Evolutionary conservation across 2,797 vertebrate genomes (phyloP).

Genomic region (Naso thynnoides): DNA sequence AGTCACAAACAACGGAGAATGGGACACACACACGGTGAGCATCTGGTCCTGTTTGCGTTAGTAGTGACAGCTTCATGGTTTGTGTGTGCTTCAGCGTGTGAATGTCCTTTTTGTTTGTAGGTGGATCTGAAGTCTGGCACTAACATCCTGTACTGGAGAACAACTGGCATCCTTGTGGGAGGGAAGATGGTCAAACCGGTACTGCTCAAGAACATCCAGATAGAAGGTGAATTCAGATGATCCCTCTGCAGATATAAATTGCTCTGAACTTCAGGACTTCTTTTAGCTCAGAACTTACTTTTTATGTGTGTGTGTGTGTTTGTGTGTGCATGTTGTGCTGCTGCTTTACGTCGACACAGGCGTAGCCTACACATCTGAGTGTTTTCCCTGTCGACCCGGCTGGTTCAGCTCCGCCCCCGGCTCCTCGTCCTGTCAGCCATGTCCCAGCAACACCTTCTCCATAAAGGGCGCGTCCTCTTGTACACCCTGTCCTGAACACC

Average conservation of each 20-base stretch:
- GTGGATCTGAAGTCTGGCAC: constrained; percentile 93
- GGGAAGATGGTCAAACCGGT: constrained; percentile 94
- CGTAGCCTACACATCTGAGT: constrained; percentile 96
- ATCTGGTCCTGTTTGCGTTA: neutral
- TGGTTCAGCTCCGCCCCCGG: constrained; percentile 90
- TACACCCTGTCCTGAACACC: constrained; percentile 85
- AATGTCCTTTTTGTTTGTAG: constrained; percentile 70
- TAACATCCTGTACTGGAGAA: constrained; percentile 98
- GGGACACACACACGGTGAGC: constrained; percentile 92
- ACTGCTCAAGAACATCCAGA: constrained; percentile 94
- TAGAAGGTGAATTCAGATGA: constrained; percentile 88
- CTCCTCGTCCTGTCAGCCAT: constrained; percentile 90
- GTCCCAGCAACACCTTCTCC: constrained; percentile 93
- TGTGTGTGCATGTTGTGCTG: neutral
- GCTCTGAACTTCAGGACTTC: neutral
- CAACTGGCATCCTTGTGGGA: constrained; percentile 94
- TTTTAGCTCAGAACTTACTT: neutral
- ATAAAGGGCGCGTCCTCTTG: constrained; percentile 91
- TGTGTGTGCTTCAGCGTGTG: neutral
- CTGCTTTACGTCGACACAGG: constrained; percentile 78
- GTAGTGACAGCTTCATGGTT: too few species aligned
- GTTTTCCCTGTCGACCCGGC: constrained; percentile 94
- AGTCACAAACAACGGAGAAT: constrained; percentile 91
- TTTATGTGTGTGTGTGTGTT: neutral
- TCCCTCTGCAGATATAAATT: neutral